These are phyloP conservation scores for Barnardius zonarius DNA, from an alignment of 2,113 vertebrate species.

Conservation along the genomic window DNA sequence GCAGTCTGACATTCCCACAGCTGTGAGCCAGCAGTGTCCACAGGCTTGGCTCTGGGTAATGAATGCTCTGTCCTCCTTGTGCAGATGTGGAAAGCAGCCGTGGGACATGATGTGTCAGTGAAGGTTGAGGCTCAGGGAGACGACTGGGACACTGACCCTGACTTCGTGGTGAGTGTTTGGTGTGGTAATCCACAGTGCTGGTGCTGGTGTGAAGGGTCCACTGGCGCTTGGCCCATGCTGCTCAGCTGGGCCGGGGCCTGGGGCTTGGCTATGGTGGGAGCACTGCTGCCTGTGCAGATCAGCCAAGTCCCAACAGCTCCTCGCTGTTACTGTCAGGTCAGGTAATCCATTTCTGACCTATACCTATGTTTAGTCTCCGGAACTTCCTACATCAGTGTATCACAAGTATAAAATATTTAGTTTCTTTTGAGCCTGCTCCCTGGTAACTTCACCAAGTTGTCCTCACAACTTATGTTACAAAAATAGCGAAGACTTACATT, in stretches of 20 bases:
- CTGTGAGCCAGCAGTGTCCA: background rate
- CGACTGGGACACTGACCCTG: constrained; percentile 97
- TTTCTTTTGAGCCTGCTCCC: background rate
- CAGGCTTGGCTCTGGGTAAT: background rate
- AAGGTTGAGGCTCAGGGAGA: constrained; percentile 82
- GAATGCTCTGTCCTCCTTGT: background rate
- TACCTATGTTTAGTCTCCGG: background rate
- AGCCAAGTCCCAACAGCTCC: background rate
- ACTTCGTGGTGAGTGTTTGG: constrained; percentile 87
- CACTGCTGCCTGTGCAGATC: rapidly evolving
- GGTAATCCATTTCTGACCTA: background rate
- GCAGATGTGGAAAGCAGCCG: constrained; percentile 96
- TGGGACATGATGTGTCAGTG: constrained; percentile 85
- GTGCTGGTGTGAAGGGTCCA: background rate
- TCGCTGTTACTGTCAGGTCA: rapidly evolving
- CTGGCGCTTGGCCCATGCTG: background rate
- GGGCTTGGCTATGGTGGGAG: rapidly evolving
- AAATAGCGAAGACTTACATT: background rate
- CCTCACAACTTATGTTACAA: background rate
- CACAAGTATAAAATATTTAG: background rate
- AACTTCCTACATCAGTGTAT: background rate
- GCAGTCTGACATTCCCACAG: background rate
- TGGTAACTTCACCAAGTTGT: background rate
- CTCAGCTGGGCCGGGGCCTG: rapidly evolving
- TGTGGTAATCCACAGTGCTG: rapidly evolving